phyloP scores from a whole-genome alignment of 1,140 invertebrate genomes.

The Cydia amplana region DNA sequence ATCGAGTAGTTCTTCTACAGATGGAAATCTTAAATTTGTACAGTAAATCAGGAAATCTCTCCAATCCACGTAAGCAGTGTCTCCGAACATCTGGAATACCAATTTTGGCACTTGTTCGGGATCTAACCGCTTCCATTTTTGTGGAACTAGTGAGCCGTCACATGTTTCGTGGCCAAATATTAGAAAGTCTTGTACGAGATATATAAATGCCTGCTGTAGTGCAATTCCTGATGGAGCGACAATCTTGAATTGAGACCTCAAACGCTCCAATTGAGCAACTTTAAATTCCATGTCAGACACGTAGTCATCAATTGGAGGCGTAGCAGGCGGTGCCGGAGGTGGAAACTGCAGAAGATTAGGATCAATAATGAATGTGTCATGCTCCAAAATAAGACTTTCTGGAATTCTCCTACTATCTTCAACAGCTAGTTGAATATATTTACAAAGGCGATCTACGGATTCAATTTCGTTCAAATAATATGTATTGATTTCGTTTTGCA shows the following conservation, averaged over 20 bases:
- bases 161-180: slow-evolving; percentile 73
- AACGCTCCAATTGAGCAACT: slow-evolving; percentile 73
- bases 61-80: slow-evolving; percentile 80
- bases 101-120: slow-evolving; percentile 73
- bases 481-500: slow-evolving; percentile 74
- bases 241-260: slow-evolving; percentile 76
- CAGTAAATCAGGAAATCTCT: slow-evolving; percentile 82
- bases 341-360: slow-evolving; percentile 67
- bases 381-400: slow-evolving; percentile 72
- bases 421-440: slow-evolving; percentile 79
- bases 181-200: slow-evolving; percentile 80
- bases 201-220: slow-evolving; percentile 77
- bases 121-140: slow-evolving; percentile 77
- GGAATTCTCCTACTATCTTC: slow-evolving; percentile 76
- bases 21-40: slow-evolving; percentile 78
- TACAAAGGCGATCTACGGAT: slow-evolving; percentile 78
- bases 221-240: slow-evolving; percentile 79
- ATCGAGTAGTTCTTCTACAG: slow-evolving; percentile 74
- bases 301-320: slow-evolving; percentile 49
- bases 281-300: slow-evolving; percentile 69
- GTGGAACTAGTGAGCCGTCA: slow-evolving; percentile 71
- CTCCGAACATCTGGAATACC: slow-evolving; percentile 75
- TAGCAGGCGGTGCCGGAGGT: slow-evolving; percentile 37
- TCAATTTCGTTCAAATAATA: slow-evolving; percentile 80
- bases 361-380: slow-evolving; percentile 73